phyloP scores from a whole-genome alignment of 2,888 invertebrate species.

The Melanostoma scalare region DNA sequence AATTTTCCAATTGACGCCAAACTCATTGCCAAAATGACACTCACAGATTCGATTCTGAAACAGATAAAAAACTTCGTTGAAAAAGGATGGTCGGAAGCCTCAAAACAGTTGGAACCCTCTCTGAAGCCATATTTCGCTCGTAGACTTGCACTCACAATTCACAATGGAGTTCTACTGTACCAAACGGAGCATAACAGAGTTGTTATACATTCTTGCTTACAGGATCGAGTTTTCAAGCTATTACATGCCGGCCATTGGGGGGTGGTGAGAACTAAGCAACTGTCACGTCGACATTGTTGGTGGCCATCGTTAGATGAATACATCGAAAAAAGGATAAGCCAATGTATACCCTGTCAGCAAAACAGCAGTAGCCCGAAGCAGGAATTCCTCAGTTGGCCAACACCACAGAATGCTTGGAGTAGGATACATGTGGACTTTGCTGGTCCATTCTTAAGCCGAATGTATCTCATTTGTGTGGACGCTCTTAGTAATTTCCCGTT shows the following conservation, averaged over 20 bases:
- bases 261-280: slow-evolving; percentile 28
- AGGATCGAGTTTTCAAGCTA: slow-evolving; percentile 1
- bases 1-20: not conserved
- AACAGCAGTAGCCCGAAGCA: no score
- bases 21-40: not conserved
- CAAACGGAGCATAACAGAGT: not conserved
- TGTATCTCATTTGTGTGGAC: slow-evolving; percentile 31
- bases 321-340: not conserved
- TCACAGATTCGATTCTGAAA: not conserved
- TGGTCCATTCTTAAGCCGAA: slow-evolving; percentile 6
- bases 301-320: not conserved
- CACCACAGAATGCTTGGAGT: no score
- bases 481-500: slow-evolving; percentile 34
- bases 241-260: slow-evolving; percentile 31
- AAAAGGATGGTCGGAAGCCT: not conserved
- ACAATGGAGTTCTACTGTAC: no score
- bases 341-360: slow-evolving; percentile 1
- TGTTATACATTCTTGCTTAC: no score
- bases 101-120: not conserved
- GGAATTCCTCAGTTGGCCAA: no score
- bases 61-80: not conserved
- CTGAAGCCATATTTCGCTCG: slow-evolving; percentile 4
- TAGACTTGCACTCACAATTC: not conserved
- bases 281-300: slow-evolving; percentile 14
- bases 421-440: no score